Base-by-base conservation (phyloP, 2,888 invertebrate genomes). In the Hyppa rectilinea region DNA sequence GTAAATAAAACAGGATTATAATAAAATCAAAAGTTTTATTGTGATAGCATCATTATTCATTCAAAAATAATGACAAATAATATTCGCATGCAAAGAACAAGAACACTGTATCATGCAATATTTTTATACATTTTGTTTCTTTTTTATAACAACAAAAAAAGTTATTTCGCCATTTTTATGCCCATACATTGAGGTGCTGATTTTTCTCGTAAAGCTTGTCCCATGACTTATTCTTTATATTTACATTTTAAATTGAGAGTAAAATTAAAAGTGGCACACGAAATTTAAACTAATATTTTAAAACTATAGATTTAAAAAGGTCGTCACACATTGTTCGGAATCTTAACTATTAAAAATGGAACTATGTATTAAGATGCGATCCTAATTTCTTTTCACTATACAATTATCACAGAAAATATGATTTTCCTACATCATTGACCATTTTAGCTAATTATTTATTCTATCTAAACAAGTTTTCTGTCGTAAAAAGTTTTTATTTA, bases 91-190 rank as follows among this genome's bases (percentile, higher is more conserved):
- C 94, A 94, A 93, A 89, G 84, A 93, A 92, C 90, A 88, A 93
- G 89, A 94, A 94, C 93, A 92, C 93, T 88, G 87, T 85, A 87
- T 88, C 95, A 94, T 95, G 94, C 95, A 94, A 92, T 92, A 91
- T 92, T 92, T 92, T 92, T 92, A 87, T 87, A 89, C 69, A 85
- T 89, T 90, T 90, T 88, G 81, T 85, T 82, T 73, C 76, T 85
- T 87, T 90, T 88, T 87, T 83, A 85, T 79, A 87, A 89, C 83
- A 85, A 87, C 87, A 88, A 81, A 82, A 56, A 87, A 80, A 78
- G 84, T 77, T 79, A 72, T 74, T 82, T 81, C 73, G 63, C 64
- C 71, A 63, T 80, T 66, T 80, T 60, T 64, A 84, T 82, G 80
- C 81, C 81, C 82, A 86, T 79, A 66, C 45, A 62, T 73, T 73